Percentiles rank a stretch among this genome's conserved stretches.
These are phyloP conservation scores for Clostera curtula DNA, from an alignment of 2,888 invertebrate species.

Conservation along the genomic window DNA sequence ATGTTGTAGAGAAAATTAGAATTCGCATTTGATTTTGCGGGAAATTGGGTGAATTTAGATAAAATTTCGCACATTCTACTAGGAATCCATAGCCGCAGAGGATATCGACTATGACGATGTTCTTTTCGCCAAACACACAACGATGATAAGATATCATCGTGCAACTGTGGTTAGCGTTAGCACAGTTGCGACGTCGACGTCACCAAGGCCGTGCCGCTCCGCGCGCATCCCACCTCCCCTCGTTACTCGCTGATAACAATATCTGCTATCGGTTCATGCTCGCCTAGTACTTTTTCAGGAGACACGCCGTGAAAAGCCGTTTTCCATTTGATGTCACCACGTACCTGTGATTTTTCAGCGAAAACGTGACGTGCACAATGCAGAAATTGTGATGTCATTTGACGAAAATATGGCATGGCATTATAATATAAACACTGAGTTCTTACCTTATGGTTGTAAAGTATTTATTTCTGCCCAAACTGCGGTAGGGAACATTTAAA, in stretches of 20 bases:
- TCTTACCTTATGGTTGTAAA: too few relatives aligned
- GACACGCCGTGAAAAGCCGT: slow-evolving; percentile 41
- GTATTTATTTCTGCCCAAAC: too few relatives aligned
- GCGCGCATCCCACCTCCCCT: slow-evolving; percentile 21
- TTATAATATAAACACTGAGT: too few relatives aligned
- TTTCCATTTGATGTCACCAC: slow-evolving; percentile 41
- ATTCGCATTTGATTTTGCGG: slow-evolving; percentile 9
- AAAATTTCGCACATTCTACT: slow-evolving; percentile 39
- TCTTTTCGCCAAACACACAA: slow-evolving; percentile 20
- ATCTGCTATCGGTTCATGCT: slow-evolving; percentile 50
- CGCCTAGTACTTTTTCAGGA: slow-evolving; percentile 69
- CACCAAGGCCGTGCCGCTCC: slow-evolving; percentile 38
- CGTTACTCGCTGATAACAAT: slow-evolving; percentile 52
- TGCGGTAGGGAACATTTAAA: too few relatives aligned
- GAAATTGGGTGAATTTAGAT: slow-evolving; percentile 33
- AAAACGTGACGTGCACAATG: too few relatives aligned
- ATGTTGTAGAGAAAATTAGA: neutral
- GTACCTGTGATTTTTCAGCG: too few relatives aligned
- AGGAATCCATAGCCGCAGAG: slow-evolving; percentile 38
- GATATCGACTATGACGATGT: slow-evolving; percentile 26
- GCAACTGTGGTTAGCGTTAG: slow-evolving; percentile 37
- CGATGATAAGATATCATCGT: slow-evolving; percentile 54
- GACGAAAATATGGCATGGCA: too few relatives aligned
- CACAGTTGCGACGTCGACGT: slow-evolving; percentile 44
- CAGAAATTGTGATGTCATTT: too few relatives aligned